Conservation (phyloP, 2,888 invertebrate species). For the Eulithis testata region DNA sequence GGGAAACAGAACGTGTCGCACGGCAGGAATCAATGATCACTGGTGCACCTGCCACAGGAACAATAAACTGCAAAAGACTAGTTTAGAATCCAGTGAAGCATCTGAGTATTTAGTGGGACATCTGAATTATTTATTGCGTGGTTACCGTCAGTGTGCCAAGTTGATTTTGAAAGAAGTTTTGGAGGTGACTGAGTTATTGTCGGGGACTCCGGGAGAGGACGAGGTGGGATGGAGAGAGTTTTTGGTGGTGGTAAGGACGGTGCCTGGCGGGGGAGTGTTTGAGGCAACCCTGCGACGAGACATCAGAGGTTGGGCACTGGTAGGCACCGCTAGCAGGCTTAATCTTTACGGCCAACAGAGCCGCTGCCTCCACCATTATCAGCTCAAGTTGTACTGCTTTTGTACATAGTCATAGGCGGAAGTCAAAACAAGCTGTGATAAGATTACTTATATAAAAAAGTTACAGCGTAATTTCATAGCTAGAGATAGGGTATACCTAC, state of each 20-base stretch:
- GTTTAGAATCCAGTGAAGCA: conserved; percentile 82
- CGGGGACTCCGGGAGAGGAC: conserved; percentile 62
- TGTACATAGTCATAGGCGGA: conserved; percentile 66
- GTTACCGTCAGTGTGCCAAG: conserved; percentile 87
- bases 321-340: conserved; percentile 90
- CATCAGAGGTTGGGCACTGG: conserved; percentile 72
- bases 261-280: conserved; percentile 89
- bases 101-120: conserved; percentile 86
- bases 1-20: conserved; percentile 88
- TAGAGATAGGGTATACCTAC: no score
- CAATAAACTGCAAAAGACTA: conserved; percentile 80
- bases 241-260: conserved; percentile 85
- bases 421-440: conserved; percentile 52
- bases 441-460: neutral
- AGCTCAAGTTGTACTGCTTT: conserved; percentile 91
- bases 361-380: conserved; percentile 89
- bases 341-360: conserved; percentile 93
- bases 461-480: conserved; percentile 9
- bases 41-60: conserved; percentile 95
- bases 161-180: conserved; percentile 86
- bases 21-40: conserved; percentile 91
- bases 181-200: conserved; percentile 87
- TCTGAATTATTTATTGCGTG: conserved; percentile 86
- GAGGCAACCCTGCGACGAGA: conserved; percentile 89
- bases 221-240: conserved; percentile 84